Conservation (phyloP, 1,140 invertebrate species). For the Solenopsis invicta region DNA sequence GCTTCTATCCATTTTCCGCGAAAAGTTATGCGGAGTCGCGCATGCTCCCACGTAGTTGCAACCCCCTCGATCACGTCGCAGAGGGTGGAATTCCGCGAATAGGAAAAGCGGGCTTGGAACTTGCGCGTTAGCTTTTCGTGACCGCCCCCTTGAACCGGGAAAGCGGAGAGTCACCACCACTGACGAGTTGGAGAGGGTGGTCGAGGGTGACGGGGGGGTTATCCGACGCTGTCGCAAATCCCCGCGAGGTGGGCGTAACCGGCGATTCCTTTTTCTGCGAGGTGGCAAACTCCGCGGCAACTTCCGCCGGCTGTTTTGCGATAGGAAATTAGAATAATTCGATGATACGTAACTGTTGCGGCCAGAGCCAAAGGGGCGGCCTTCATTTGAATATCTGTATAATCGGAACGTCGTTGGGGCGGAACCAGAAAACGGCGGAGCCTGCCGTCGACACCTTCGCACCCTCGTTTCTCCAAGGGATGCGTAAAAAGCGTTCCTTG, state of each 20-base stretch:
- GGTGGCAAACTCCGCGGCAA: slow-evolving; percentile 63
- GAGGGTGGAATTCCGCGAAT: slow-evolving; percentile 79
- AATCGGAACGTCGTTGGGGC: slow-evolving; percentile 86
- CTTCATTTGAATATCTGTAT: slow-evolving; percentile 86
- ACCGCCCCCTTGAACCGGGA: slow-evolving; percentile 69
- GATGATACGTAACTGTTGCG: slow-evolving; percentile 87
- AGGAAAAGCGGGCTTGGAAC: slow-evolving; percentile 75
- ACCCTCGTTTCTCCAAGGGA: slow-evolving; percentile 76
- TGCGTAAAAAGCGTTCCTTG: slow-evolving; percentile 77
- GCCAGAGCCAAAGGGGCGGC: slow-evolving; percentile 80
- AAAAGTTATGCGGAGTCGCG: slow-evolving; percentile 1
- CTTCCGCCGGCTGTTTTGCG: slow-evolving; percentile 81
- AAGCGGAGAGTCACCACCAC: slow-evolving; percentile 12
- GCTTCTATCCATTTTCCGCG: not conserved
- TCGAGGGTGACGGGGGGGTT: slow-evolving; percentile 5
- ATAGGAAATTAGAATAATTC: slow-evolving; percentile 86
- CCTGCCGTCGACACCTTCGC: slow-evolving; percentile 80
- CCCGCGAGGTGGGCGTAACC: slow-evolving; percentile 69
- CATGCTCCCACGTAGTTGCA: slow-evolving; percentile 42
- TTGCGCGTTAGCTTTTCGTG: slow-evolving; percentile 75
- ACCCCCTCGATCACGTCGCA: slow-evolving; percentile 14
- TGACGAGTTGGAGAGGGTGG: slow-evolving; percentile 17
- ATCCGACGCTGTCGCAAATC: slow-evolving; percentile 71
- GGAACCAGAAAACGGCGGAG: slow-evolving; percentile 83
- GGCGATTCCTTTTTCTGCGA: slow-evolving; percentile 71